Base-by-base conservation (phyloP, 2,113 vertebrate genomes). In the Chloropsis hardwickii region DNA sequence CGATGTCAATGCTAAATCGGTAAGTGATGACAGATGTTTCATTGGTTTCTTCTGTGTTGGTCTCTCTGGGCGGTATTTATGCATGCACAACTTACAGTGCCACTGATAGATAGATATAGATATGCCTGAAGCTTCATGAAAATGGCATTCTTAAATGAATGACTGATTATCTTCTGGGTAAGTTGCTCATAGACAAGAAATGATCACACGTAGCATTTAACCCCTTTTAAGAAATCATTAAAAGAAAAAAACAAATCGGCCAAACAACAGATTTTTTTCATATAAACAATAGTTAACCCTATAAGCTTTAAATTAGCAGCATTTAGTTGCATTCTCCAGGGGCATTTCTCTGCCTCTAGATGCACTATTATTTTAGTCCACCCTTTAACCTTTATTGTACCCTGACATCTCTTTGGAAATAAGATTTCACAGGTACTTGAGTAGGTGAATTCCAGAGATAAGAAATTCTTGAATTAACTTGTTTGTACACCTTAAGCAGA, bases 1-100 rank as follows among this genome's bases (percentile, higher is more conserved):
- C 60, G 97, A 98, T 95, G 97, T 98, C 98, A 98, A 97, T 96
- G 96, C 96, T 97, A 97, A 98, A 98, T 98, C 97, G 96, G 98
- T 98, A 97, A 98, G 98, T 96, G 97, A 96, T 96, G 97, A 98
- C 97, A 98, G 98, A 96, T 83, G 94, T 95, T 97, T 96, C 97
- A 94, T 96, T 97, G 93, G 97, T 97, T 94, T 79, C 61, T 95
- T 90, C 92, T 94, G 53, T 60, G 72, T 92, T 97, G 96, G 90
- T 95, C 95, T 93, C 95, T 95, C 92, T 81, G 87, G 97, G 97
- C 92, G 67, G 95, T 94, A 97, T 96, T 97, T 97, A 97, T 96
- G 96, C 97, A 97, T 95, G 79, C 92, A 93, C 95, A 88, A 66
- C 87, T 92, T 94, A 89, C 50, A 39, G 86, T 58, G 81, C 90